These are phyloP conservation scores for Muschampia plurimacula DNA, from an alignment of 2,888 invertebrate species.

Conservation along the genomic window DNA sequence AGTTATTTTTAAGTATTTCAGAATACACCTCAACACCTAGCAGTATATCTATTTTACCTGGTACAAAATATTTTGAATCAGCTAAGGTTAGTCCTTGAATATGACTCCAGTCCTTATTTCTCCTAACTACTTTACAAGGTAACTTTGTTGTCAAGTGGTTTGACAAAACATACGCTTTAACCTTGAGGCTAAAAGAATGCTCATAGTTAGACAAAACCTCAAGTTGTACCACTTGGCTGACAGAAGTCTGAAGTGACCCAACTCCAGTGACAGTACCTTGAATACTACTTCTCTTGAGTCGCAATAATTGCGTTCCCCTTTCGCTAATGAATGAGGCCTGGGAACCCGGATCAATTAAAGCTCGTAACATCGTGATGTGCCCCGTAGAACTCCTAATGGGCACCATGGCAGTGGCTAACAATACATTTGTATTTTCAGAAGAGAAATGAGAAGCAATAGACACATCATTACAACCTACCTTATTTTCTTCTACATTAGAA, in stretches of 20 bases:
- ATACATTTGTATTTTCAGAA: slow-evolving; percentile 30
- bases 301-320: slow-evolving; percentile 38
- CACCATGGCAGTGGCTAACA: slow-evolving; percentile 44
- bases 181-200: slow-evolving; percentile 30
- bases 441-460: slow-evolving; percentile 38
- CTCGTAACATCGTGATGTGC: slow-evolving; percentile 26
- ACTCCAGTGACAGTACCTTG: slow-evolving; percentile 41
- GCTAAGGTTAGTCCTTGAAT: slow-evolving; percentile 34
- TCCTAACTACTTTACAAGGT: slow-evolving; percentile 30
- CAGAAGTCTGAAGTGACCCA: slow-evolving; percentile 31
- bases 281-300: slow-evolving; percentile 33
- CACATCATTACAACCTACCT: slow-evolving; percentile 32
- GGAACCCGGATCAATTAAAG: slow-evolving; percentile 43
- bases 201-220: slow-evolving; percentile 40
- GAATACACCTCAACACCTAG: slow-evolving; percentile 35
- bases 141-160: slow-evolving; percentile 31
- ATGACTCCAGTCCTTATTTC: slow-evolving; percentile 31
- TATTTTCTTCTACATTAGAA: slow-evolving; percentile 22
- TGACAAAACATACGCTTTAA: slow-evolving; percentile 40
- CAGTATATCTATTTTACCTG: slow-evolving; percentile 32
- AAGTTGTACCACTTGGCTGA: slow-evolving; percentile 35
- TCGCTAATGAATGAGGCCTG: slow-evolving; percentile 40
- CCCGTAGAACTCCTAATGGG: slow-evolving; percentile 29
- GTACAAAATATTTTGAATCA: slow-evolving; percentile 35
- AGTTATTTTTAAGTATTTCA: slow-evolving; percentile 20